phyloP scores from a whole-genome alignment of 2,797 vertebrate genomes.

The Thripadectes ignobilis region DNA sequence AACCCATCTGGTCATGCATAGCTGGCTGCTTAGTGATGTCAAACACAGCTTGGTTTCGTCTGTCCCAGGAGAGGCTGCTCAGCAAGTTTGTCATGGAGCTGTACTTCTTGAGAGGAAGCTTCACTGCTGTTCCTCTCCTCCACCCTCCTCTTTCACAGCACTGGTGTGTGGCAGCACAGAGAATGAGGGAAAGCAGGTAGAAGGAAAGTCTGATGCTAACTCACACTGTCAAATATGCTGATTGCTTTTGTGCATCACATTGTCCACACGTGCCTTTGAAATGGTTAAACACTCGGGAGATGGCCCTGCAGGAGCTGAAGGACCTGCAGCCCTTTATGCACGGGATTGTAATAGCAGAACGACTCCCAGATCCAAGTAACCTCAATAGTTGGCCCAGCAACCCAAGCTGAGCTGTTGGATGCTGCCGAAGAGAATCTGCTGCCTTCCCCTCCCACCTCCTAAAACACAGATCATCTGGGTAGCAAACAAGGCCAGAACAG shows the following conservation, averaged over 20 bases:
- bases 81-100: neutral
- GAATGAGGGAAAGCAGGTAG: neutral
- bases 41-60: neutral
- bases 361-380: neutral
- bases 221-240: neutral
- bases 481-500: neutral
- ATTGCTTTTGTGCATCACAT: neutral
- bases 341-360: neutral
- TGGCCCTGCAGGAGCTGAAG: neutral
- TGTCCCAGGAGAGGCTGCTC: neutral
- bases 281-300: neutral
- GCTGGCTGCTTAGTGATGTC: neutral
- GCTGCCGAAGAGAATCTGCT: neutral
- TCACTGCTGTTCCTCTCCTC: neutral
- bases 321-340: neutral
- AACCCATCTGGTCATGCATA: neutral
- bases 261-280: neutral
- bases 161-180: neutral
- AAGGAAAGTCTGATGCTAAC: neutral
- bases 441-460: neutral
- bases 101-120: neutral
- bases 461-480: neutral
- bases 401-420: neutral
- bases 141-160: fast-evolving
- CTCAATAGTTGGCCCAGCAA: neutral